phyloP scores from a whole-genome alignment of 2,888 invertebrate genomes.

The Dermolepida albohirtum region DNA sequence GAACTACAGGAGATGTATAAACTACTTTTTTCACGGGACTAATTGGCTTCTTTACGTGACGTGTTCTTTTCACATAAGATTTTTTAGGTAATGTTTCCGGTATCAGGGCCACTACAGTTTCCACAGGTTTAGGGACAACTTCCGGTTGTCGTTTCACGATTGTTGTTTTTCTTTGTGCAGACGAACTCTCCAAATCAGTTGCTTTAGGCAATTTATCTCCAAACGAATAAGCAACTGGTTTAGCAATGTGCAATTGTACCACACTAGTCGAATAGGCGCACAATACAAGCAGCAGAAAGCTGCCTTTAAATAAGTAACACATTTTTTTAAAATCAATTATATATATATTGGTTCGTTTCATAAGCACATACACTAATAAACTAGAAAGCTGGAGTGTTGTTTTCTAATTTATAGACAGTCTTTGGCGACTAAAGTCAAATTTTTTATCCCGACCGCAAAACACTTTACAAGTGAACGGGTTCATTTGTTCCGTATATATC shows the following conservation, averaged over 20 bases:
- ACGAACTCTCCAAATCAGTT: constrained; percentile 8
- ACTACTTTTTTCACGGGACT: not conserved
- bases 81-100: too few species aligned
- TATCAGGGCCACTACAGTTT: not conserved
- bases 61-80: not conserved
- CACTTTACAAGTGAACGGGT: constrained; percentile 17
- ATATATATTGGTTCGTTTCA: not conserved
- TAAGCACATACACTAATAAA: constrained; percentile 4
- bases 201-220: constrained; percentile 29
- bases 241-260: constrained; percentile 30
- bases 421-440: not conserved
- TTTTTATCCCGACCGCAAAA: constrained; percentile 22
- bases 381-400: constrained; percentile 24
- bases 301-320: constrained; percentile 32
- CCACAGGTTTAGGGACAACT: too few species aligned
- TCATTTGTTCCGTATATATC: constrained; percentile 22
- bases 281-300: constrained; percentile 42
- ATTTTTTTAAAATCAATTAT: not conserved
- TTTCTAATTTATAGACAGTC: constrained; percentile 25
- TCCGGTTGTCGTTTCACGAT: constrained; percentile 8
- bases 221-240: constrained; percentile 41
- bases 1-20: not conserved
- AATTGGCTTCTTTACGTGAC: not conserved
- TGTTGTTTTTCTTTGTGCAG: constrained; percentile 9
- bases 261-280: constrained; percentile 25